phyloP scores from a whole-genome alignment of 2,113 vertebrate species.

The Chaetura pelagica region DNA sequence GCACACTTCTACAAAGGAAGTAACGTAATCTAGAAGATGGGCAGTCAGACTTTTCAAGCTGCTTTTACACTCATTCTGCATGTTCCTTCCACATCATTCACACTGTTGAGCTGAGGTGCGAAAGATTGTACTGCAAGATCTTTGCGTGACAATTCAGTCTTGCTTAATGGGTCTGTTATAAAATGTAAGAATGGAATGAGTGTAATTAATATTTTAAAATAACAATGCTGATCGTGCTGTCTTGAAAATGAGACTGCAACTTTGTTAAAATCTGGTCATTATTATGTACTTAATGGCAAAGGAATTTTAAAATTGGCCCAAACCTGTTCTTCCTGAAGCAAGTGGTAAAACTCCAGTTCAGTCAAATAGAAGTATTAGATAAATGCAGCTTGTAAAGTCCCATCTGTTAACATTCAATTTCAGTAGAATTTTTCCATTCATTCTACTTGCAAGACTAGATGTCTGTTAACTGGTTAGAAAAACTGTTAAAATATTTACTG shows the following conservation, averaged over 20 bases:
- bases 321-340: neutral
- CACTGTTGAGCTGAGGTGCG: neutral
- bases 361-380: neutral
- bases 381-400: neutral
- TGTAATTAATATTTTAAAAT: neutral
- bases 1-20: neutral
- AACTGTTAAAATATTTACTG: constrained; percentile 48
- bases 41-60: neutral
- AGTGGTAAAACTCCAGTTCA: neutral
- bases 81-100: neutral
- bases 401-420: constrained; percentile 10
- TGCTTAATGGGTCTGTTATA: neutral
- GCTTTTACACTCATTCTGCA: neutral
- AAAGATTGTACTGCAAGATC: neutral
- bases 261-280: neutral
- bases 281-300: neutral
- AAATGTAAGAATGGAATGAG: neutral
- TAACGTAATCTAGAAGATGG: neutral
- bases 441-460: constrained; percentile 17
- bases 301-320: constrained; percentile 22
- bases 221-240: neutral
- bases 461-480: constrained; percentile 37
- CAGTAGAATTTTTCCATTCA: constrained; percentile 18
- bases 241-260: neutral
- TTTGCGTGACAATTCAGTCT: neutral